A percentile compares a stretch with the other conserved stretches of the same genome.
Conservation (phyloP, 2,113 vertebrate genomes). For the Onychorhynchus coronatus region DNA sequence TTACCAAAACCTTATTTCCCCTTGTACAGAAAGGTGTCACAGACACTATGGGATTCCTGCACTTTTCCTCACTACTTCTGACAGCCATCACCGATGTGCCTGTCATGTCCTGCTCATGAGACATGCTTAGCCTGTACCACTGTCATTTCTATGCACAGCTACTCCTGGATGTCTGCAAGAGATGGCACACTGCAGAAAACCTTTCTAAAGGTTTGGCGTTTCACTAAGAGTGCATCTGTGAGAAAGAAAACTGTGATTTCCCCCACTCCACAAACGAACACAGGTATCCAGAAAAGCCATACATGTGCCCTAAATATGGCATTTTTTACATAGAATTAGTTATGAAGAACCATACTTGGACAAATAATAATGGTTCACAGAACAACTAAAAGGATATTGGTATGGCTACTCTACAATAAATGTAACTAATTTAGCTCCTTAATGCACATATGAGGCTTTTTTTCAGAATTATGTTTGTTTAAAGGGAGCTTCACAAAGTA, state of each 20-base stretch:
- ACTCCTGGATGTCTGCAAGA: not conserved
- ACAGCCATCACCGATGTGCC: fast-evolving
- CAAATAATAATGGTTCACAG: not conserved
- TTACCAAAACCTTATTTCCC: not conserved
- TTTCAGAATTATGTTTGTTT: not conserved
- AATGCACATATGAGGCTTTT: not conserved
- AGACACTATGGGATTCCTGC: not conserved
- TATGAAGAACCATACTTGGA: not conserved
- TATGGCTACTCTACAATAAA: not conserved
- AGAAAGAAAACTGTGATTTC: not conserved
- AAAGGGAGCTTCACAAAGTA: not conserved
- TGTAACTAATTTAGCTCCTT: not conserved
- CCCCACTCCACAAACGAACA: fast-evolving
- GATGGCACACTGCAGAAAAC: not conserved
- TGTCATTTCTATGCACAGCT: not conserved
- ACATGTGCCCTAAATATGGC: not conserved
- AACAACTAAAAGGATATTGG: fast-evolving
- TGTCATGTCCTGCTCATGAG: fast-evolving
- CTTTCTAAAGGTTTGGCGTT: not conserved
- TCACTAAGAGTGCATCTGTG: not conserved
- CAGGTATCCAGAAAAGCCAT: not conserved
- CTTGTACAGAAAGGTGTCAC: not conserved
- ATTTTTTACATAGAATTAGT: not conserved
- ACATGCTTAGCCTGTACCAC: not conserved
- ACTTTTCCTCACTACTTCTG: not conserved